Evolutionary conservation across 2,113 vertebrate genomes (phyloP), one percentile per base, ranked within the genome.

Genomic region (Ceratotherium simum): DNA sequence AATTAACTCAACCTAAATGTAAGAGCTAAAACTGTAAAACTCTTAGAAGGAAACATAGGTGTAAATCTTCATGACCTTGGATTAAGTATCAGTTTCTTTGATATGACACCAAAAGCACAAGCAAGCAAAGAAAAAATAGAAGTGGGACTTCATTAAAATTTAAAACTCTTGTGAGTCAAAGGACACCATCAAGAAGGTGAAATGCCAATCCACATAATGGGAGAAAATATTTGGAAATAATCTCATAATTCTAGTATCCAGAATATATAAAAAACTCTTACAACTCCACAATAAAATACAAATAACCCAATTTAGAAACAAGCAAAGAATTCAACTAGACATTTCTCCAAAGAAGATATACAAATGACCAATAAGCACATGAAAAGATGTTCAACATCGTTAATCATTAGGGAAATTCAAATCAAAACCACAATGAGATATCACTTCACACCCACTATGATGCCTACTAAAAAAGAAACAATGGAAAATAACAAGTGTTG

Each of bases 401-500:
- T 65, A 56, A 29, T 64, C 27, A 33, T 56, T 4, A 72, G 42
- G 65, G 56, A 73, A 56, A 65, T 42, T 10, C 42, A 82, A 79
- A 72, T 70, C 23, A 69, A 80, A 88, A 42, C 20, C n/a, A 64
- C 56, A 80, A 39, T 48, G 72, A 83, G 36, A 5, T 78, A 67
- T 8, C 6, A 81, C 23, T 65, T 46, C 13, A 27, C 8, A 72
- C 42, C 3, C 10, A 16, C 23, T 6, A 29, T 5, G 54, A 18
- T 27, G 80, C 20, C 33, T 33, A 27, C 48, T 48, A 4, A 67
- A 46, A 69, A 88, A 89, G 42, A 64, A 62, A 39, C 17, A 51
- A 73, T 39, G 39, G 91, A 93, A 96, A 70, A 93, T 90, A 78
- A 83, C 10, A 69, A 96, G 17, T 21, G 31, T 69, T 81, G 36